Base-by-base conservation (phyloP, 2,888 invertebrate species). In the Eilema caniola region DNA sequence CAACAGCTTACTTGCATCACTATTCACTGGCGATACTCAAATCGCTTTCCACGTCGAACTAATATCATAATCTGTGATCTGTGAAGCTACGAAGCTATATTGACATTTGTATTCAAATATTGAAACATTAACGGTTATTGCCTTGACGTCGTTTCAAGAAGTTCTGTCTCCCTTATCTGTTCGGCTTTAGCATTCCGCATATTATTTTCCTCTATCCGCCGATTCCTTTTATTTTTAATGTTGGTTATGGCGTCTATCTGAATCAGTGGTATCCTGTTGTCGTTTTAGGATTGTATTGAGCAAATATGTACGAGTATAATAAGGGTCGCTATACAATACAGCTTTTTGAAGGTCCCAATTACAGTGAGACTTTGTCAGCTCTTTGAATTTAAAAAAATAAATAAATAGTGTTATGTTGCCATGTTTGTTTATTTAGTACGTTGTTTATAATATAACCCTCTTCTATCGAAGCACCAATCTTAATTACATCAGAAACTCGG, bases 1-100 rank as follows among this genome's bases (percentile, higher is more conserved):
- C 53, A 10, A 53, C n/a, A 7, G 20, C 20, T 47, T 47, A 47
- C 20, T 47, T 47, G 20, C 47, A 47, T 47, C 47, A 47, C 47
- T 47, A 47, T 47, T 47, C 47, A 33, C 7, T 20, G 47, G 5
- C 47, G 5, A 47, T 47, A 47, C 7, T 53, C 53, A 53, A 53
- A 53, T 53, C 53, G n/a, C 2, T 53, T 53, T n/a, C 53, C 20
- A 53, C 20, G 8, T 53, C 53, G n/a, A 53, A 53, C 10, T 53
- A 53, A n/a, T 53, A 53, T n/a, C n/a, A n/a, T 53, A 53, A 23
- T 28, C 31, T 66, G 66, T 37, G 41, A 59, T 66, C 59, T 59
- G 37, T 57, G 24, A 37, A 59, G 59, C 59, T 25, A 66, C 66
- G 66, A 47, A 53, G 53, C n/a, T 7, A 53, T 53, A 53, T 53